Evolutionary conservation across 1,140 invertebrate genomes (phyloP).

Genomic region (Drepana arcuata): DNA sequence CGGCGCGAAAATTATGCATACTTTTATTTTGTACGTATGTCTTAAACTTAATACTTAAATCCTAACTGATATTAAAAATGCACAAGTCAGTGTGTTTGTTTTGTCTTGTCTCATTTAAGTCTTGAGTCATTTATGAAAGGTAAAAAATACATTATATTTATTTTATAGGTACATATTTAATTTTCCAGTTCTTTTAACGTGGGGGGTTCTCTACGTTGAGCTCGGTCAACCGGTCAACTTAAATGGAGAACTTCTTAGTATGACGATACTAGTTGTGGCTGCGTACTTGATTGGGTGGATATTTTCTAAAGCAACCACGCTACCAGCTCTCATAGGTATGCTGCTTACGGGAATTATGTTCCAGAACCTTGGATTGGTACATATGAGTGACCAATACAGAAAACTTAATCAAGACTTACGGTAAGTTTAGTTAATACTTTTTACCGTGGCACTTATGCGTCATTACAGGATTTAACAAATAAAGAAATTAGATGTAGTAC

Average conservation of each 20-base stretch:
- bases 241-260: slow-evolving; percentile 84
- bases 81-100: too few species aligned
- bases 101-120: too few species aligned
- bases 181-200: slow-evolving; percentile 77
- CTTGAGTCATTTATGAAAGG: too few species aligned
- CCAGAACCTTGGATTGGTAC: slow-evolving; percentile 81
- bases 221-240: slow-evolving; percentile 80
- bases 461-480: too few species aligned
- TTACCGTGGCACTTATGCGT: too few species aligned
- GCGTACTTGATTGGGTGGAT: slow-evolving; percentile 88
- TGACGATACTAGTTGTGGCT: slow-evolving; percentile 82
- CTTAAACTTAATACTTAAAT: too few species aligned
- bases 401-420: slow-evolving; percentile 78
- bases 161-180: slow-evolving; percentile 4
- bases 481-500: too few species aligned
- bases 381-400: slow-evolving; percentile 77
- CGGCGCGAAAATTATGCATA: slow-evolving; percentile 80
- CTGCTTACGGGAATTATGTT: slow-evolving; percentile 85
- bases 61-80: too few species aligned
- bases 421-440: too few species aligned
- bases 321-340: slow-evolving; percentile 92
- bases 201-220: slow-evolving; percentile 82
- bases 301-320: slow-evolving; percentile 77
- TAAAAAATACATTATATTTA: neutral
- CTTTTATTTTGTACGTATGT: slow-evolving; percentile 75